Base-by-base conservation (phyloP, 2,797 vertebrate species). In the Synanceia verrucosa region DNA sequence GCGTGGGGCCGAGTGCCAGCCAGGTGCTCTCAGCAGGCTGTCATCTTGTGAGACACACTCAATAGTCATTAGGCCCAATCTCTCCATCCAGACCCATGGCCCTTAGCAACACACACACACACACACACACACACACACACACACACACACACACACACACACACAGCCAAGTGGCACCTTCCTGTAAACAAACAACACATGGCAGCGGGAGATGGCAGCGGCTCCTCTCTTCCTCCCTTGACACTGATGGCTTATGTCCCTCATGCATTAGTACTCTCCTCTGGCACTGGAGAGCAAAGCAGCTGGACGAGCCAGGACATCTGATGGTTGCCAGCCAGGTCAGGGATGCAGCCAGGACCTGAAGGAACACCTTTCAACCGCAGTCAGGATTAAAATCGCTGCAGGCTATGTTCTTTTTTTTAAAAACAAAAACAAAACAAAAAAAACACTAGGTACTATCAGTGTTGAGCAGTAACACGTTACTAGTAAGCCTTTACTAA, bases 131-230 rank as follows among this genome's bases (percentile, higher is more conserved):
- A 90, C 89, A 89, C 79, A 89, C 81, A 87, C 85, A 81, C 43
- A 89, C 79, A 88, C 83, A 81, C 41, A 52, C 12, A 31, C n/a
- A 60, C 55, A 59, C 21, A 46, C 36, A 65, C 23, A 90, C 82
- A 89, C 87, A 86, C 61, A 72, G 86, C 78, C 84, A 90, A 91
- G 91, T 85, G 91, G 90, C 91, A 92, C 84, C 89, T 88, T 92
- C 83, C 86, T 92, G 91, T 90, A 92, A 93, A 93, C 92, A 94
- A 89, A 91, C 80, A 89, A 87, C 90, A 88, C 75, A 65, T 76
- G 75, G 74, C 77, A 79, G 79, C 66, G 69, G 86, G 78, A 81
- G 74, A 82, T 65, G 76, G 76, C 84, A 80, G 80, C 7, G 9
- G 70, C 78, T 74, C 57, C 71, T 70, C 72, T 78, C 64, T 55